Conservation (phyloP, 2,113 vertebrate species). For the Rhinichthys klamathensis region DNA sequence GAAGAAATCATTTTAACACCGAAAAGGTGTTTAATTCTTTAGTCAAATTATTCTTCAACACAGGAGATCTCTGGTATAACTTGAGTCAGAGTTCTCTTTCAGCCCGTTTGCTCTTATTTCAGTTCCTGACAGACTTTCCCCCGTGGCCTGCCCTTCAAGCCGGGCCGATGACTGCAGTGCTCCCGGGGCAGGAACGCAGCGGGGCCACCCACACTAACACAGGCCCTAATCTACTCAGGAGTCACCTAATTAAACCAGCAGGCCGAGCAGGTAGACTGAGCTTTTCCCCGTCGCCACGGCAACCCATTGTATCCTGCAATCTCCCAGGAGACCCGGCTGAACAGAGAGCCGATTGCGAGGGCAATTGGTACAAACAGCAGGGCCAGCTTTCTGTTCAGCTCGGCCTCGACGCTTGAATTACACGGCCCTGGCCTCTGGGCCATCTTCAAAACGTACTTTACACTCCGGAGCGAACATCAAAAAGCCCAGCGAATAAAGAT, state of each 20-base stretch:
- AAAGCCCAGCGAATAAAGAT: conserved; percentile 35
- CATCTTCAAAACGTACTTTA: conserved; percentile 10
- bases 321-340: conserved; percentile 24
- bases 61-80: no score
- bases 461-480: background rate
- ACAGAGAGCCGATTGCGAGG: conserved; percentile 46
- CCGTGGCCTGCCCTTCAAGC: conserved; percentile 56
- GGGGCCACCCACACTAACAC: conserved; percentile 49
- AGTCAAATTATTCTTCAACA: background rate
- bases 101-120: conserved; percentile 54
- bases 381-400: background rate
- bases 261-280: conserved; percentile 54
- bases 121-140: conserved; percentile 60
- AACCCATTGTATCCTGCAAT: conserved; percentile 45
- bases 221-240: conserved; percentile 65
- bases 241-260: conserved; percentile 64
- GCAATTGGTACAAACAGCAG: conserved; percentile 51
- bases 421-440: background rate
- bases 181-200: conserved; percentile 44
- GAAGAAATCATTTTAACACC: background rate
- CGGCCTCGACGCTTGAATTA: background rate
- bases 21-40: background rate
- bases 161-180: conserved; percentile 49
- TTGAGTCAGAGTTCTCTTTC: conserved; percentile 23
- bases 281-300: conserved; percentile 54